These are phyloP conservation scores for Aleiodes testaceus DNA, from an alignment of 2,888 invertebrate genomes.

Conservation along the genomic window DNA sequence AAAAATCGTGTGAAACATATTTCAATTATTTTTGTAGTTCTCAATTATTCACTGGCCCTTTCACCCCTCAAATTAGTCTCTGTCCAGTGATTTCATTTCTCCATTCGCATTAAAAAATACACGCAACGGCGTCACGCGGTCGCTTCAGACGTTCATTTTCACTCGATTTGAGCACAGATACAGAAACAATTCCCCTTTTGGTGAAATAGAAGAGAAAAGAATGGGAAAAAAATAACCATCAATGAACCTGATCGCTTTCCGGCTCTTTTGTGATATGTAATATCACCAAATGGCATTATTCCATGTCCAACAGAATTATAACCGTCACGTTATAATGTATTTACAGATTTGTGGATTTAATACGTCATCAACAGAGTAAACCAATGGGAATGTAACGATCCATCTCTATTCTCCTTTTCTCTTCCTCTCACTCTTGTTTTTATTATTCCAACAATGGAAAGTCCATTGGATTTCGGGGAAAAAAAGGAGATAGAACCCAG, in stretches of 20 bases:
- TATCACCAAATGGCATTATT: slow-evolving; percentile 58
- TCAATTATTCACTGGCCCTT: too few relatives aligned
- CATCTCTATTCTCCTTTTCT: not conserved
- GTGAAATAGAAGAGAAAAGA: not conserved
- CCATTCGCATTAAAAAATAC: slow-evolving; percentile 13
- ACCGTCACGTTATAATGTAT: slow-evolving; percentile 48
- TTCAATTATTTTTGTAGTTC: too few relatives aligned
- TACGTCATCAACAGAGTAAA: slow-evolving; percentile 8
- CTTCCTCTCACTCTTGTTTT: not conserved
- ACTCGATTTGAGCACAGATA: slow-evolving; percentile 13
- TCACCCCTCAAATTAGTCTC: not conserved
- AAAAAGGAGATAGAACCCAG: slow-evolving; percentile 1
- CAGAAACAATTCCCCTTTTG: not conserved
- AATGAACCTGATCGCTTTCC: not conserved
- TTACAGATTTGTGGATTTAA: slow-evolving; percentile 27
- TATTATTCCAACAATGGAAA: not conserved
- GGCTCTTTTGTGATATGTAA: not conserved
- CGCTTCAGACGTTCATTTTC: slow-evolving; percentile 16
- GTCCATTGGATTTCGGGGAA: slow-evolving; percentile 11
- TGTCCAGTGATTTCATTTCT: slow-evolving; percentile 2
- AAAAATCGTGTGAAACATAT: too few relatives aligned
- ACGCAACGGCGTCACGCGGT: slow-evolving; percentile 53
- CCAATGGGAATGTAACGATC: not conserved
- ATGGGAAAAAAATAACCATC: slow-evolving; percentile 24
- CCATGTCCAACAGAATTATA: slow-evolving; percentile 57